phyloP scores from a whole-genome alignment of 2,888 invertebrate species.

The Scaptomyza parva region DNA sequence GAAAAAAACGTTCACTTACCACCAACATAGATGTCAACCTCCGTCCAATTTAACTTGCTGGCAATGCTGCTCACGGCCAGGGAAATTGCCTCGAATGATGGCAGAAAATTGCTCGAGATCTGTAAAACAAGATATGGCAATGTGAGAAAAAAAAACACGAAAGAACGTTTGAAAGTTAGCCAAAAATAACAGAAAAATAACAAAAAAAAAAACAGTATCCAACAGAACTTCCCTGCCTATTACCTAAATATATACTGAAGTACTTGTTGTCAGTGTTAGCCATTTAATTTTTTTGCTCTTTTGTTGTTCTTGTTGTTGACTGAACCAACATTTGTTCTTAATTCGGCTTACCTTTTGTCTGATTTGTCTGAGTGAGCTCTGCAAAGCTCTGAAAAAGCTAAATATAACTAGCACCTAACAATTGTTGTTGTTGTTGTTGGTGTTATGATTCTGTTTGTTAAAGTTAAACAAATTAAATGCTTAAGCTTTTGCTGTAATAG shows the following conservation, averaged over 20 bases:
- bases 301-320: too few relatives aligned
- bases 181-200: slow-evolving; percentile 11
- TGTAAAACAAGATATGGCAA: slow-evolving; percentile 68
- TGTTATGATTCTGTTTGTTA: slow-evolving; percentile 42
- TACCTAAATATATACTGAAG: neutral
- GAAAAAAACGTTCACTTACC: slow-evolving; percentile 76
- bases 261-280: slow-evolving; percentile 13
- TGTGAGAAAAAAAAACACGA: slow-evolving; percentile 21
- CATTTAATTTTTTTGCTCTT: slow-evolving; percentile 30
- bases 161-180: slow-evolving; percentile 8
- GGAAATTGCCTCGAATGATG: slow-evolving; percentile 85
- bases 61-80: slow-evolving; percentile 84
- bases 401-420: slow-evolving; percentile 30
- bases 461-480: slow-evolving; percentile 62
- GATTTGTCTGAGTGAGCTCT: slow-evolving; percentile 12
- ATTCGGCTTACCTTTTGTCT: slow-evolving; percentile 46
- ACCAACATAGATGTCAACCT: slow-evolving; percentile 84
- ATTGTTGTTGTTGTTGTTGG: slow-evolving; percentile 6
- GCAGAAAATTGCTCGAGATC: slow-evolving; percentile 84
- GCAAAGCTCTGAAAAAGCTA: slow-evolving; percentile 47
- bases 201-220: too few relatives aligned
- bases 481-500: slow-evolving; percentile 12
- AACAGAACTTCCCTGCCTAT: slow-evolving; percentile 9
- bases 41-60: slow-evolving; percentile 85
- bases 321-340: slow-evolving; percentile 9